Conservation (phyloP, 2,797 vertebrate genomes). For the Sarcophilus harrisii region DNA sequence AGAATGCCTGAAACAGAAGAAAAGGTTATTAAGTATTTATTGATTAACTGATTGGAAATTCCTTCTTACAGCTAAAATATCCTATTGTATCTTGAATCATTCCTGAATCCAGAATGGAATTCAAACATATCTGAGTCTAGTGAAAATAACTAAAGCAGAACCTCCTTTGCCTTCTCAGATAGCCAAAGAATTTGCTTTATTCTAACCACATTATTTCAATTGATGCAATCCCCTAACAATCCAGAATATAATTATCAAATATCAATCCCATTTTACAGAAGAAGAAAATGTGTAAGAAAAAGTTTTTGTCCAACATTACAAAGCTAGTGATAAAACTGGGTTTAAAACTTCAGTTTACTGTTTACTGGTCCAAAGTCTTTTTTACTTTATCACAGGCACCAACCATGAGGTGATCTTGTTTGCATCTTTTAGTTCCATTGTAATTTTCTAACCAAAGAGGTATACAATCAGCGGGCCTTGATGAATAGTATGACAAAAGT, state of each 20-base stretch:
- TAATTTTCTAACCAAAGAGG: too few species aligned
- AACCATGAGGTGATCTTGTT: background rate
- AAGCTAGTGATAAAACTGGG: background rate
- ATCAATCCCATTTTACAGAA: background rate
- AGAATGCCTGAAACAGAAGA: background rate
- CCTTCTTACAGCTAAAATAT: background rate
- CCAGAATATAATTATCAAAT: background rate
- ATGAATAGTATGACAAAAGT: too few species aligned
- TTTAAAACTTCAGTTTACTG: background rate
- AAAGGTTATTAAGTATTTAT: background rate
- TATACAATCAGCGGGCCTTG: too few species aligned
- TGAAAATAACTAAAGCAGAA: background rate
- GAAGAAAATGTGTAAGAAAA: background rate
- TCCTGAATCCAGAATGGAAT: background rate
- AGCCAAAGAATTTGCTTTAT: background rate
- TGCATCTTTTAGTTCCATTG: background rate
- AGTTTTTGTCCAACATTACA: background rate
- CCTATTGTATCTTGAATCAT: background rate
- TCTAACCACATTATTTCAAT: background rate
- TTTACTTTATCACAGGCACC: background rate
- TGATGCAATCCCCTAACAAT: background rate
- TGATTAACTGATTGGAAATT: background rate
- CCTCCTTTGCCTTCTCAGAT: background rate
- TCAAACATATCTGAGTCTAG: background rate
- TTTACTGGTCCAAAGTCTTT: background rate